phyloP scores from a whole-genome alignment of 2,888 invertebrate species.

The Blera fallax region DNA sequence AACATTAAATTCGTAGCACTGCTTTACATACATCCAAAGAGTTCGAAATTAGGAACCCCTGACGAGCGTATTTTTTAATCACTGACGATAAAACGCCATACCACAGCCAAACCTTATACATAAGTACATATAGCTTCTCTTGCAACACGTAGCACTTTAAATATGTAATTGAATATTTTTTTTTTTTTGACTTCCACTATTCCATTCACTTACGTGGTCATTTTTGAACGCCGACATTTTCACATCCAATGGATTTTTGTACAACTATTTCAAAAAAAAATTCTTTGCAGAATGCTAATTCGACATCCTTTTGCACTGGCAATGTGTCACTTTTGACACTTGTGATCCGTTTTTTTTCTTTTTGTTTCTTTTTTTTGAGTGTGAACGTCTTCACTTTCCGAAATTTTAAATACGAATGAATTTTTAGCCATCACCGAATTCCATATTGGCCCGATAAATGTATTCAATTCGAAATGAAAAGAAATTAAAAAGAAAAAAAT shows the following conservation, averaged over 20 bases:
- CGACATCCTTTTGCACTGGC: conserved; percentile 36
- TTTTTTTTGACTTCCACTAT: neutral
- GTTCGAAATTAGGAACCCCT: no score
- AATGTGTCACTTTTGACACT: conserved; percentile 33
- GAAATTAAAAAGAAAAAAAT: neutral
- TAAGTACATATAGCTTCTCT: neutral
- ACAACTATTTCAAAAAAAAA: neutral
- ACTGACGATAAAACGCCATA: conserved; percentile 7
- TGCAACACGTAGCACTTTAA: conserved; percentile 11
- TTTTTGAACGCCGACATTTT: conserved; percentile 56
- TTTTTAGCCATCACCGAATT: conserved; percentile 40
- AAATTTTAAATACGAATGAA: conserved; percentile 51
- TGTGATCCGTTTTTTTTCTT: conserved; percentile 1
- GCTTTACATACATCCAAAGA: neutral
- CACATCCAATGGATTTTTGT: conserved; percentile 16
- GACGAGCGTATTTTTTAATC: neutral
- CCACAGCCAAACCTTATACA: neutral
- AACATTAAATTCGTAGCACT: neutral
- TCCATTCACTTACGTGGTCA: conserved; percentile 49
- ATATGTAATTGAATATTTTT: neutral
- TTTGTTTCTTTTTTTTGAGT: neutral
- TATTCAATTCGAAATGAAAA: conserved; percentile 34
- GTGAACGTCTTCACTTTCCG: conserved; percentile 43
- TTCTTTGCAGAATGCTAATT: neutral
- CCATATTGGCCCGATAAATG: conserved; percentile 32